Percentiles rank a stretch among this genome's conserved stretches.
Evolutionary conservation across 1,140 invertebrate genomes (phyloP).

Genomic region (Philopotamus ludificatus): DNA sequence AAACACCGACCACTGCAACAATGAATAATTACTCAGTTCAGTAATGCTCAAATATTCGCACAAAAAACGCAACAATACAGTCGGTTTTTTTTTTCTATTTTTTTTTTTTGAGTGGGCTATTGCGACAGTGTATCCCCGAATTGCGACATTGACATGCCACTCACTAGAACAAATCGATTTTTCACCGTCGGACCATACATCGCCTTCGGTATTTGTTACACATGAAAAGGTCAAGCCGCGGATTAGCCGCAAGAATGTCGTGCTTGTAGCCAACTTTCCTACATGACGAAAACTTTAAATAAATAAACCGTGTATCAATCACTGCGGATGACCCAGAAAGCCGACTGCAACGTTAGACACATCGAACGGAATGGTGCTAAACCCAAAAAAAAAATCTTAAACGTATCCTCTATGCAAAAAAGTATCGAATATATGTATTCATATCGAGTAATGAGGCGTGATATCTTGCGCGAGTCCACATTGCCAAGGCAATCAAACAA

Average conservation of each 20-base stretch:
- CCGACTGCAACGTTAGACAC: too few relatives aligned
- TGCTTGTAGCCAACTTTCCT: not conserved
- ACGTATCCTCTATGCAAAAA: too few relatives aligned
- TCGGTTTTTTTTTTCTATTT: constrained; percentile 15
- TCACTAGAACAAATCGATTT: constrained; percentile 21
- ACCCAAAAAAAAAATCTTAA: too few relatives aligned
- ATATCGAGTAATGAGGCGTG: too few relatives aligned
- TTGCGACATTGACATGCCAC: constrained; percentile 25
- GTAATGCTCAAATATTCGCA: too few relatives aligned
- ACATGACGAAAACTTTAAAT: not conserved
- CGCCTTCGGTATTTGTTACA: constrained; percentile 9
- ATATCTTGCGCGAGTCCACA: too few relatives aligned
- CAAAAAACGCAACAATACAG: not conserved
- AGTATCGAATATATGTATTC: too few relatives aligned
- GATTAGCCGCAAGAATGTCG: not conserved
- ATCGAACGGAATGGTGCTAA: too few relatives aligned
- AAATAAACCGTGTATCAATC: not conserved
- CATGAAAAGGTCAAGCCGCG: constrained; percentile 12
- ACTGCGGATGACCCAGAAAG: not conserved
- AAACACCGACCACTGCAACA: too few relatives aligned
- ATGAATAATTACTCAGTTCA: too few relatives aligned
- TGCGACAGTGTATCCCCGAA: constrained; percentile 22
- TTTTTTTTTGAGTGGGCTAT: constrained; percentile 18
- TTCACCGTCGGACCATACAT: constrained; percentile 15
- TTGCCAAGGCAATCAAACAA: too few relatives aligned